Evolutionary conservation across 2,113 vertebrate genomes (phyloP), one percentile per base, ranked within the genome.

Genomic region (Dromiciops gliroides): DNA sequence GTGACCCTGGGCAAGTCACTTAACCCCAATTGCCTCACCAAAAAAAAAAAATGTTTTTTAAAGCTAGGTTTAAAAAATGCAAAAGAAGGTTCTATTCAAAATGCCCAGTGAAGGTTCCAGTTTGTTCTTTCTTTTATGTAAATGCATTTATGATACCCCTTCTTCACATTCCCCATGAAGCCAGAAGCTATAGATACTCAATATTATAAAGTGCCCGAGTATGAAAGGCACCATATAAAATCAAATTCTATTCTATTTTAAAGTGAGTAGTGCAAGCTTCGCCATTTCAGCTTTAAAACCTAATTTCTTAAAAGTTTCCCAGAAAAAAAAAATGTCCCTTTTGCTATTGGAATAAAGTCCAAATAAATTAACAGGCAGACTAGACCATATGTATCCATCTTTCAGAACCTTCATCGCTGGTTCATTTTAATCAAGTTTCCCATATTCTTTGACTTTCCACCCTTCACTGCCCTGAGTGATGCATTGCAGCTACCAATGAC

Each of bases 371-470:
- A 95, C 60, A 4, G 96, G 94, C 96, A 91, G 19, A 95, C 94
- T 97, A 97, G 90, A 93, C 96, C 97, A 93, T 94, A 52, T 90
- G 37, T 96, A 97, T 97, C 98, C 97, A 97, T 97, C 98, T 98
- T 98, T 97, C 97, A 97, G 97, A 98, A 94, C 94, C 96, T 98
- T 51, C 96, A 97, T 90, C 96, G 96, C 96, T 98, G 97, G 98
- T 96, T 98, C 96, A 94, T 97, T 98, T 98, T 98, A 98, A 98
- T 98, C 98, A 98, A 98, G 97, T 96, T 9, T 97, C 95, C 96
- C 94, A 96, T 98, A 97, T 94, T 97, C 98, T 98, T 97, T 96
- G 96, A 97, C 97, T 98, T 97, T 93, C 94, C 97, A 97, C 97
- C 96, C 97, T 97, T 98, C 97, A 93, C 96, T 98, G 98, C 98